Conservation (phyloP, 2,797 vertebrate species). For the Ibycter americanus region DNA sequence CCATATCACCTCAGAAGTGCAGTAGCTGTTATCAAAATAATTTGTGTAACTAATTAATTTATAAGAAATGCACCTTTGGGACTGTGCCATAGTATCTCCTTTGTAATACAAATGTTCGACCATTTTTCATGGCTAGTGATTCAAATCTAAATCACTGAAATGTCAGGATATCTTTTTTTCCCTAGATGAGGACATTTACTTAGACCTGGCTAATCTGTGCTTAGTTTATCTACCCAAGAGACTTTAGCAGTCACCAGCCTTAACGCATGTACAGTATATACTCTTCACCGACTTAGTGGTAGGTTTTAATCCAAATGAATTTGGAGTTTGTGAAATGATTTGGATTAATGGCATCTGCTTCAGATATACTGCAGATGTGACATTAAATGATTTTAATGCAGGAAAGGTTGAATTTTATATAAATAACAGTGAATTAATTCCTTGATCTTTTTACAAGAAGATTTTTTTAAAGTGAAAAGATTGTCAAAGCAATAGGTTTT, state of each 20-base stretch:
- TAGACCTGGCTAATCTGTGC: conserved; percentile 66
- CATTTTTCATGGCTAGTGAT: conserved; percentile 70
- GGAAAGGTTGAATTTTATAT: conserved; percentile 62
- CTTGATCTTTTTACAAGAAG: conserved; percentile 61
- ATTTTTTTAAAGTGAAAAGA: conserved; percentile 26
- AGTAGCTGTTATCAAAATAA: conserved; percentile 71
- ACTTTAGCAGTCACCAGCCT: conserved; percentile 73
- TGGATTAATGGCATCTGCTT: conserved; percentile 73
- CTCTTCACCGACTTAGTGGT: conserved; percentile 70
- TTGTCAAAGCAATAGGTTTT: conserved; percentile 51
- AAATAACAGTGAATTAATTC: conserved; percentile 51
- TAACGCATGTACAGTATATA: conserved; percentile 71
- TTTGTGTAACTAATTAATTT: conserved; percentile 72
- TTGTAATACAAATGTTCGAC: conserved; percentile 71
- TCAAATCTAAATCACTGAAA: conserved; percentile 65
- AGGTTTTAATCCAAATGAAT: conserved; percentile 76
- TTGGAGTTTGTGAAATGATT: conserved; percentile 69
- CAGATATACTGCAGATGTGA: conserved; percentile 62
- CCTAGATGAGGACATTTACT: conserved; percentile 50
- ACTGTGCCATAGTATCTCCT: conserved; percentile 73
- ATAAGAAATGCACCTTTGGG: conserved; percentile 74
- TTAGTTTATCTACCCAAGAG: conserved; percentile 69
- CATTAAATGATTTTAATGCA: conserved; percentile 71
- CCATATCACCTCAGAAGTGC: conserved; percentile 61
- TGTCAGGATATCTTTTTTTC: conserved; percentile 54